Evolutionary conservation across 2,113 vertebrate genomes (phyloP).

Genomic region (Stegostoma tigrinum): DNA sequence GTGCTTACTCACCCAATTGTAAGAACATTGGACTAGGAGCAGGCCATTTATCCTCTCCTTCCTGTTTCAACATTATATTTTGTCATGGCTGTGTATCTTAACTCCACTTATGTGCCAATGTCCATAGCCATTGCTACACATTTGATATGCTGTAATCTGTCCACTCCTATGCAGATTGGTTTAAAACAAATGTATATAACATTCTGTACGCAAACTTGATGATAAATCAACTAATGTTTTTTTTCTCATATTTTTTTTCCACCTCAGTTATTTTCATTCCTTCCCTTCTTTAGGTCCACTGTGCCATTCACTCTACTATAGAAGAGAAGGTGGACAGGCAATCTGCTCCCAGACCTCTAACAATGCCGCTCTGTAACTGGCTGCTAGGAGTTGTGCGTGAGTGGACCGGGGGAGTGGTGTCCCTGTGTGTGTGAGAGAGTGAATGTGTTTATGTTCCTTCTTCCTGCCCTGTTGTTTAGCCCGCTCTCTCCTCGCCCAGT

Average conservation of each 20-base stretch:
- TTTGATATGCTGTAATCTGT: constrained; percentile 2
- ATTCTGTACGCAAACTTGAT: neutral
- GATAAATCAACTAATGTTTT: constrained; percentile 20
- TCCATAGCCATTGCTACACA: neutral
- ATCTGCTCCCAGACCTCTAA: constrained; percentile 14
- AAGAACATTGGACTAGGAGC: neutral
- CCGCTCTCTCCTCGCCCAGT: too few species aligned
- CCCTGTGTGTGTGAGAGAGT: neutral
- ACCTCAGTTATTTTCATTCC: constrained; percentile 20
- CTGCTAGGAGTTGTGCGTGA: neutral
- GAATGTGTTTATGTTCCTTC: neutral
- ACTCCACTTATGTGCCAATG: neutral
- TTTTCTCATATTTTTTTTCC: constrained; percentile 2
- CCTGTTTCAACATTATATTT: neutral
- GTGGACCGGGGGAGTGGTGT: neutral
- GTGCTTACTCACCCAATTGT: neutral
- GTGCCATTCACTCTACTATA: neutral
- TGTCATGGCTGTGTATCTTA: neutral
- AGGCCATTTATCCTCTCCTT: neutral
- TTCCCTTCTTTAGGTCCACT: neutral
- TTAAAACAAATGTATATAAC: neutral
- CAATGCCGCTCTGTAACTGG: constrained; percentile 20
- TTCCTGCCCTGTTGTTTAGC: neutral
- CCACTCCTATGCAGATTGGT: neutral
- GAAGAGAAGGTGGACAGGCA: neutral